Percentiles rank a stretch among this genome's conserved stretches.
phyloP scores from a whole-genome alignment of 2,113 vertebrate species.

The Ceratotherium simum region DNA sequence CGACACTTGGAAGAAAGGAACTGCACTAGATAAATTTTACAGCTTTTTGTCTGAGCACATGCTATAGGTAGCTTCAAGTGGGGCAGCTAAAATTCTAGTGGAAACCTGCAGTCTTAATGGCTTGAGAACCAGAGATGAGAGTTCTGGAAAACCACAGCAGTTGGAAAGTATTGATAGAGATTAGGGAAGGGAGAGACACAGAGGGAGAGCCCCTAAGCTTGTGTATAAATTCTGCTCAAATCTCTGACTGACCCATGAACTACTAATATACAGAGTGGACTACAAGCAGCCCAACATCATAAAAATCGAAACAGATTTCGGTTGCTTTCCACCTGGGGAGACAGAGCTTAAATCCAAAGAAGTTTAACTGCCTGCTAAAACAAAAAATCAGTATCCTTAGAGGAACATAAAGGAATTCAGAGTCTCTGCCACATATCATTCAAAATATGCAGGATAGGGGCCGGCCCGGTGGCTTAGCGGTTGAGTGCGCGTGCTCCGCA shows the following conservation, averaged over 20 bases:
- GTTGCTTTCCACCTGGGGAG: neutral
- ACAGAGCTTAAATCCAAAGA: neutral
- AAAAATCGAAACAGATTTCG: conserved; percentile 10
- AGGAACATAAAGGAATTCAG: neutral
- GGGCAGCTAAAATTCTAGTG: neutral
- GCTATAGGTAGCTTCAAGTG: neutral
- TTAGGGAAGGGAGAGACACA: neutral
- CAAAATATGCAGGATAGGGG: neutral
- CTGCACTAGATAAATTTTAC: neutral
- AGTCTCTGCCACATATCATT: neutral
- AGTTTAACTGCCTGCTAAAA: neutral
- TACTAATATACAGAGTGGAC: neutral
- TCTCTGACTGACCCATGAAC: neutral
- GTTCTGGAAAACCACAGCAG: neutral
- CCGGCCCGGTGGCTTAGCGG: too few relatives aligned
- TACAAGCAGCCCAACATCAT: neutral
- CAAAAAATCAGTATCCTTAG: neutral
- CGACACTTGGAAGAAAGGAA: neutral
- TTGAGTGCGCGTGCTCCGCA: too few relatives aligned
- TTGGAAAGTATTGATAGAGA: neutral
- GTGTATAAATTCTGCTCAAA: neutral
- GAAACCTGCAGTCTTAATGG: neutral
- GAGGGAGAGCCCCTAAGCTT: neutral
- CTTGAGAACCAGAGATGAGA: neutral
- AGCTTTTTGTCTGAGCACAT: neutral